phyloP scores from a whole-genome alignment of 2,888 invertebrate species.

The Parnassius orleans region DNA sequence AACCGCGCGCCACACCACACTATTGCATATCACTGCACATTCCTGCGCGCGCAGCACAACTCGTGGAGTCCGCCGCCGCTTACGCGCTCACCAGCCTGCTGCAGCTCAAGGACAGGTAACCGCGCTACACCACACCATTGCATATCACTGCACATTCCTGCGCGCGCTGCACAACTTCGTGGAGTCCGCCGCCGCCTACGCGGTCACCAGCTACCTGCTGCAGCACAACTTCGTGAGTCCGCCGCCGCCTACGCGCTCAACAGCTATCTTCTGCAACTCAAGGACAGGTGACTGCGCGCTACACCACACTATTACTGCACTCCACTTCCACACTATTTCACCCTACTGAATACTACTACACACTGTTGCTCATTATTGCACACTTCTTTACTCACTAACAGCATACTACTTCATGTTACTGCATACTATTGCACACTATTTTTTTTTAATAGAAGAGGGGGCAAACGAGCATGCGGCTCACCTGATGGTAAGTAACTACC shows the following conservation, averaged over 20 bases:
- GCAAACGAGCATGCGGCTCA: too few relatives aligned
- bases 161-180: slow-evolving; percentile 98
- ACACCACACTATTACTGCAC: slow-evolving; percentile 39
- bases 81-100: slow-evolving; percentile 98
- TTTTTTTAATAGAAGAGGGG: too few relatives aligned
- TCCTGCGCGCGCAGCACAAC: slow-evolving; percentile 97
- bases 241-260: slow-evolving; percentile 99
- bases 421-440: too few relatives aligned
- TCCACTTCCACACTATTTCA: too few relatives aligned
- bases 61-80: slow-evolving; percentile 97
- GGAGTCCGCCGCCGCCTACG: slow-evolving; percentile 98
- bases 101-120: slow-evolving; percentile 97
- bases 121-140: too few relatives aligned
- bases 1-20: too few relatives aligned
- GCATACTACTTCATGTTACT: too few relatives aligned
- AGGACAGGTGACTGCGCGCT: slow-evolving; percentile 87
- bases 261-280: slow-evolving; percentile 98
- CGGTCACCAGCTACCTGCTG: slow-evolving; percentile 96
- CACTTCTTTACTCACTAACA: too few relatives aligned
- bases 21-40: slow-evolving; percentile 62
- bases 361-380: too few relatives aligned
- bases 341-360: too few relatives aligned
- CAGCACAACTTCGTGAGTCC: slow-evolving; percentile 99
- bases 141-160: slow-evolving; percentile 89
- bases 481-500: too few relatives aligned